phyloP scores from a whole-genome alignment of 2,888 invertebrate genomes.

The Lithophane leautieri region DNA sequence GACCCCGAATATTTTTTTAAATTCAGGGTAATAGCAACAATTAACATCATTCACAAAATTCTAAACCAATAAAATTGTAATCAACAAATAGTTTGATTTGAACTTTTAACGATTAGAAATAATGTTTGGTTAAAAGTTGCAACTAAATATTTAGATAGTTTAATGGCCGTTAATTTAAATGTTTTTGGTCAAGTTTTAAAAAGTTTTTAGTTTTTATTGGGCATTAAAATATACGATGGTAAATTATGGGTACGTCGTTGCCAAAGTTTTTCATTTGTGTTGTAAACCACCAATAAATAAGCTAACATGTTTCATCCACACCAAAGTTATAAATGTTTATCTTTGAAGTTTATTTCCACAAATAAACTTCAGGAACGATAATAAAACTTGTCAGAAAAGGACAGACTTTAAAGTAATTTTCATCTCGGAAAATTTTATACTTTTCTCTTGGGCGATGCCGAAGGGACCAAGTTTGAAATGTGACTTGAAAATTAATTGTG shows the following conservation, averaged over 20 bases:
- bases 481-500: background rate
- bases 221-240: conserved; percentile 10
- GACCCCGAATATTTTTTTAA: background rate
- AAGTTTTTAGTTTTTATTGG: conserved; percentile 5
- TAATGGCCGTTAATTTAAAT: conserved; percentile 9
- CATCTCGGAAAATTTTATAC: conserved; percentile 5
- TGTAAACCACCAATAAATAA: background rate
- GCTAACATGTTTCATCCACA: background rate
- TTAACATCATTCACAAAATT: conserved; percentile 9
- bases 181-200: background rate
- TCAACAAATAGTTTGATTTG: background rate
- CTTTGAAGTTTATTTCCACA: conserved; percentile 18
- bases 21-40: background rate
- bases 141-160: conserved; percentile 16
- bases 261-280: background rate
- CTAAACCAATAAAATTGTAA: background rate
- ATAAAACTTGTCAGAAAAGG: conserved; percentile 15
- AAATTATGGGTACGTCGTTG: background rate
- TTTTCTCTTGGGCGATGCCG: conserved; percentile 11
- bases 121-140: background rate
- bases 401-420: conserved; percentile 19
- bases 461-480: conserved; percentile 11
- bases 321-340: conserved; percentile 16
- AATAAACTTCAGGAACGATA: conserved; percentile 14
- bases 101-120: conserved; percentile 14